Evolutionary conservation across 2,888 invertebrate species (phyloP).

Genomic region (Tortricodes alternella): DNA sequence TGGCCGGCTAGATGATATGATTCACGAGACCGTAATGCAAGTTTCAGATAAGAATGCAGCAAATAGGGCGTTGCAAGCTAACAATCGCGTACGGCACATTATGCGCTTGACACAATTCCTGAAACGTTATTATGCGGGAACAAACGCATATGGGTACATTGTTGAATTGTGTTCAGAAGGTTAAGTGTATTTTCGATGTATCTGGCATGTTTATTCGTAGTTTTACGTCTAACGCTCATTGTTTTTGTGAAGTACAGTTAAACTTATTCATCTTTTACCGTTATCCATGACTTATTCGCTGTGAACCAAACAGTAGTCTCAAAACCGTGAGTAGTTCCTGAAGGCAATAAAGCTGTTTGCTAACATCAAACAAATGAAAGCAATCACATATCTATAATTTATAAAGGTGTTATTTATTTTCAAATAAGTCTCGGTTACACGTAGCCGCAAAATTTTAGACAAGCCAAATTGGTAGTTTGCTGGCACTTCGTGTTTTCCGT

Average conservation of each 20-base stretch:
- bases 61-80: conserved; percentile 74
- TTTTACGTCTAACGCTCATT: conserved; percentile 39
- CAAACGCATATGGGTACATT: conserved; percentile 47
- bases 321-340: too few relatives aligned
- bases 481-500: too few relatives aligned
- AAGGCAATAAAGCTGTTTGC: too few relatives aligned
- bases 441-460: too few relatives aligned
- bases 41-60: conserved; percentile 73
- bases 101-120: conserved; percentile 69
- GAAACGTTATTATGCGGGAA: conserved; percentile 48
- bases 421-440: too few relatives aligned
- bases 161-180: conserved; percentile 29
- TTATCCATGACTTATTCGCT: too few relatives aligned
- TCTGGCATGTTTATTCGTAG: conserved; percentile 13
- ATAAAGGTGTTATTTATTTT: too few relatives aligned
- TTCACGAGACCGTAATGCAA: conserved; percentile 67
- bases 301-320: too few relatives aligned
- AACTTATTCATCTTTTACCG: not conserved
- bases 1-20: conserved; percentile 66
- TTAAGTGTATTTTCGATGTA: conserved; percentile 1
- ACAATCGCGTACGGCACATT: conserved; percentile 58
- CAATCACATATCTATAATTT: too few relatives aligned
- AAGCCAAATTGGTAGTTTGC: too few relatives aligned
- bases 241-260: conserved; percentile 24
- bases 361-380: too few relatives aligned